These are phyloP conservation scores for Mayetiola destructor DNA, from an alignment of 2,888 invertebrate genomes.

Conservation along the genomic window DNA sequence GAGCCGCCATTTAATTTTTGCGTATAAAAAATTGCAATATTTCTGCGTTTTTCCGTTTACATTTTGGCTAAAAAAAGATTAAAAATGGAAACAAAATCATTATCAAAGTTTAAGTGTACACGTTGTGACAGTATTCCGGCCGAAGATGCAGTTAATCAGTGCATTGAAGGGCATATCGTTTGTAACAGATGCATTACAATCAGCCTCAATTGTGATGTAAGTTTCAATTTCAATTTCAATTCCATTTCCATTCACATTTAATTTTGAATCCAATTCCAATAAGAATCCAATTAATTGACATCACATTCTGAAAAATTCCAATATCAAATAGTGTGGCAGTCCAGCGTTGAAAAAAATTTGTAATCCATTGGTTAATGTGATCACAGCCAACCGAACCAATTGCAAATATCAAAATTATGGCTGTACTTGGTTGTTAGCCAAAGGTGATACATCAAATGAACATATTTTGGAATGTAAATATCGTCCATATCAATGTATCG, in stretches of 20 bases:
- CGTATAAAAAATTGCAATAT: not conserved
- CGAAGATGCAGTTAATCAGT: not conserved
- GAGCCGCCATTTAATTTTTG: not conserved
- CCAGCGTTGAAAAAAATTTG: not conserved
- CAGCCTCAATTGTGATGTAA: not conserved
- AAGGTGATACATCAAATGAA: not conserved
- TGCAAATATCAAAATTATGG: not conserved
- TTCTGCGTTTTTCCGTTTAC: not conserved
- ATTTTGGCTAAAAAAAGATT: not conserved
- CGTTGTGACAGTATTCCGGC: not conserved
- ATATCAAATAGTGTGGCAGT: not conserved
- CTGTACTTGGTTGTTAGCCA: not conserved
- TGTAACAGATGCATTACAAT: not conserved
- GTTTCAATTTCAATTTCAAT: not conserved
- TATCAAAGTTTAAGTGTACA: not conserved
- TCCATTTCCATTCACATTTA: not conserved
- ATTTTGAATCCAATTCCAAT: not conserved
- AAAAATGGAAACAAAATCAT: not conserved
- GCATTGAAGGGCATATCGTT: not conserved
- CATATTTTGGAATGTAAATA: not conserved
- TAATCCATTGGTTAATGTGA: not conserved
- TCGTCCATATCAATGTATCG: conserved; percentile 1
- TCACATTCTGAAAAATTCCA: not conserved
- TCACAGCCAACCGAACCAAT: not conserved
- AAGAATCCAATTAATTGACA: not conserved